Base-by-base conservation (phyloP, 2,888 invertebrate genomes). In the Ormyrus nitidulus region DNA sequence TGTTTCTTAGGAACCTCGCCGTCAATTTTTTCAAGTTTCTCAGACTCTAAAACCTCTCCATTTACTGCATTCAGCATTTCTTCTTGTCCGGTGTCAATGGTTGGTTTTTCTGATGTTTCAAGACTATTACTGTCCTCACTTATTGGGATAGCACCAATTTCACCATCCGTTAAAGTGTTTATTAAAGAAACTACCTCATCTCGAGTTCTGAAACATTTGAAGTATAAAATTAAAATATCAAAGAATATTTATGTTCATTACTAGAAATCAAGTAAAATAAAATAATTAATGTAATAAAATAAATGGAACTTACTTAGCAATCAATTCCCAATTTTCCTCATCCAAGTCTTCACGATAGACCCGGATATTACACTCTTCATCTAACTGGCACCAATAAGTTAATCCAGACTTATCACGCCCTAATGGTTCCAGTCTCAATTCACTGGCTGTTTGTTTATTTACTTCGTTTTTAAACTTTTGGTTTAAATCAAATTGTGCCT, bases 321-420 rank as follows among this genome's bases (percentile, higher is more conserved):
- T 95, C 65, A 98, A 93, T 88, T 96, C 95, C 98, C 98, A 98
- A 11, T 96, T 96, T 90, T 99, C 98, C 89, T 99, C 99, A 91
- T 99, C 99, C 84, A 96, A 94, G 88, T 99, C 98, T 91, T 99
- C 99, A 88, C 96, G 95, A 91, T 98, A 99, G 66, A 99, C 94
- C 83, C 97, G 93, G 82, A 99, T 92, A 91, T 98, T 97, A 86
- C 96, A 95, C 80, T 96, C 95, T 83, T 95, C 94, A 90, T 99
- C 97, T 77, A 96, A 93, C 86, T 98, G 97, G 86, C 95, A 94
- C 98, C 99, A 99, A 91, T 99, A 99, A 6, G 95, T 93, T 89
- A 96, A 94, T 0, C 99, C 99, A 87, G 94, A 93, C 83, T 95
- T 95, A 91, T 99, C 99, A 84, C 95, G 93, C 2, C 99, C 99